phyloP scores from a whole-genome alignment of 2,113 vertebrate genomes.

The Halichoerus grypus region DNA sequence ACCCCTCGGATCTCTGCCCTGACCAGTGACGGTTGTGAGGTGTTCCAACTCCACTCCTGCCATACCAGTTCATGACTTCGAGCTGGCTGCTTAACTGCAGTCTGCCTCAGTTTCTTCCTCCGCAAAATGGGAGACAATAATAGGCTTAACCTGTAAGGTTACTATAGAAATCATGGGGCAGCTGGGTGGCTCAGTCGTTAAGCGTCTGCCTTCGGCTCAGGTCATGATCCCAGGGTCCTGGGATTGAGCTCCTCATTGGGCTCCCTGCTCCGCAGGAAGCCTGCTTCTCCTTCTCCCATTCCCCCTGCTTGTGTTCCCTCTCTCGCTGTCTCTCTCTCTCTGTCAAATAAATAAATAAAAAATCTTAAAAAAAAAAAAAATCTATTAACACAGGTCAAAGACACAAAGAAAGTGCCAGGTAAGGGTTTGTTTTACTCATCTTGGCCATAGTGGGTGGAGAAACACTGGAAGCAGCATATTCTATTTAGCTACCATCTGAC shows the following conservation, averaged over 20 bases:
- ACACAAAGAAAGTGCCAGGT: neutral
- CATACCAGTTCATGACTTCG: neutral
- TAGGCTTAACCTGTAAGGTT: neutral
- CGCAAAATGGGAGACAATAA: neutral
- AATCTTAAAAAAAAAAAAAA: neutral
- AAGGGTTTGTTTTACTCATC: neutral
- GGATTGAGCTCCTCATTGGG: too few species aligned
- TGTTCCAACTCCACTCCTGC: neutral
- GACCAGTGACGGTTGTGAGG: neutral
- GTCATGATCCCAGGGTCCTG: too few species aligned
- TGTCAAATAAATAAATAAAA: too few species aligned
- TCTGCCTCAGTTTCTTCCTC: neutral
- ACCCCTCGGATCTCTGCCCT: neutral
- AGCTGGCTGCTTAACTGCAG: neutral
- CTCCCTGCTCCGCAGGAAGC: too few species aligned
- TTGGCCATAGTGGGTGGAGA: neutral
- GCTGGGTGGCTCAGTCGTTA: too few species aligned
- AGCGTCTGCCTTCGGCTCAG: too few species aligned
- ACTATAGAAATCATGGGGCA: neutral
- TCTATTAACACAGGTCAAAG: neutral
- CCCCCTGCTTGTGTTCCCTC: too few species aligned
- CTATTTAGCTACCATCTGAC: neutral
- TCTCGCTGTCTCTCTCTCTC: too few species aligned
- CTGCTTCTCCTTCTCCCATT: too few species aligned
- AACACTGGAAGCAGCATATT: neutral